Evolutionary conservation across 2,888 invertebrate species (phyloP), one percentile per base, ranked within the genome.

Genomic region (Eutolmus rufibarbis): DNA sequence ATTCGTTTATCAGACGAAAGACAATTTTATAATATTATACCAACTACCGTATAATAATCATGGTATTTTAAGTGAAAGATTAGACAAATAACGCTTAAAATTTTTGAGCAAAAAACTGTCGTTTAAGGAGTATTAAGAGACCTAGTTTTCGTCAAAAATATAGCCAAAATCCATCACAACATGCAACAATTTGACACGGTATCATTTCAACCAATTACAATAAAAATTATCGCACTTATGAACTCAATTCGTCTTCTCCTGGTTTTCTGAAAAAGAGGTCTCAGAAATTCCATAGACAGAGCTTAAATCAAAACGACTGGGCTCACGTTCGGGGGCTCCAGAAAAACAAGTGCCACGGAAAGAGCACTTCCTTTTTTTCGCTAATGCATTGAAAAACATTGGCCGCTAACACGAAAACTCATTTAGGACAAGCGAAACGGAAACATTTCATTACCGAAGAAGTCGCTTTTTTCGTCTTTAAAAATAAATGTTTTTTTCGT

Each of bases 391-490:
- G 16, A 56, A 51, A 51, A 76, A 81, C 56, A 81, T 81, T 81
- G 51, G 31, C 23, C 31, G 81, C 81, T 81, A 51, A 81, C 81
- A 81, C 81, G 81, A 81, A 81, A 81, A 81, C 81, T 81, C 81
- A 81, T 81, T 81, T 81, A 81, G 81, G 81, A 56, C 78, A 81
- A 31, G 40, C 76, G 51, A 81, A 81, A 81, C 81, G 81, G 81
- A 81, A 81, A 81, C 81, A 81, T 81, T 81, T 81, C 81, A 81
- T 81, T 81, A 81, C 43, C 9, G 81, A 23, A 40, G 81, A 81
- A 81, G 81, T 51, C 56, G n/a, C 76, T 28, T 66, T 66, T 66
- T 66, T 66, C 19, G 43, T 66, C 66, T 66, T 66, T 28, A 19
- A 66, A 66, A 56, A 19, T 19, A 46, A 46, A 16, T 56, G 56